Conservation (phyloP, 2,797 vertebrate genomes). For the Rhabdophis nuchalis region DNA sequence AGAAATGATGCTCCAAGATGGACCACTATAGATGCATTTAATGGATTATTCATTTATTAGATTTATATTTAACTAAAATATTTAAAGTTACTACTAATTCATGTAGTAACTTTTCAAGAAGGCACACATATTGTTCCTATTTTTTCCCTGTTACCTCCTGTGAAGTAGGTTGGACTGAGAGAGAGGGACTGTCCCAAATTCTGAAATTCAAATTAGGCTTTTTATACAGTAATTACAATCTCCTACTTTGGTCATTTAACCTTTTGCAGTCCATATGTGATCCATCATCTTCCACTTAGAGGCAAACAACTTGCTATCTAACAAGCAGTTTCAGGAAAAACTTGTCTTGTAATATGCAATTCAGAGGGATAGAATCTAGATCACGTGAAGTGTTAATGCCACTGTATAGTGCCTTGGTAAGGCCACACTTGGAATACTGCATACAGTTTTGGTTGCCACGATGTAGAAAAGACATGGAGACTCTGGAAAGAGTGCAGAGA, state of each 20-base stretch:
- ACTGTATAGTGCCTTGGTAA: no score
- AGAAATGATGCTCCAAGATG: constrained; percentile 11
- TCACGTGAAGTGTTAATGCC: no score
- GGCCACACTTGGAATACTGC: no score
- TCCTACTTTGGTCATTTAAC: background rate
- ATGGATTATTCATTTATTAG: background rate
- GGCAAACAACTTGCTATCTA: no score
- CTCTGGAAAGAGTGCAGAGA: no score
- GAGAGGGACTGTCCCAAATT: background rate
- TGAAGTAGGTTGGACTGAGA: background rate
- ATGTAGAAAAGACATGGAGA: no score
- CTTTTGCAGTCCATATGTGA: background rate
- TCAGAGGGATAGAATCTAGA: no score
- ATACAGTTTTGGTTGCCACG: no score
- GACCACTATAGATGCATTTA: background rate
- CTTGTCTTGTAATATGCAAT: no score
- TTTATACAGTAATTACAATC: background rate
- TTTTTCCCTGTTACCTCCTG: background rate
- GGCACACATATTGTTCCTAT: background rate
- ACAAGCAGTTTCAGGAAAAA: no score
- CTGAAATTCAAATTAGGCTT: background rate
- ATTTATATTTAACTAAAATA: background rate
- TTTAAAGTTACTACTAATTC: no score
- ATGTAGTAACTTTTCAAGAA: background rate
- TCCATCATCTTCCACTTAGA: background rate